Evolutionary conservation across 2,888 invertebrate species (phyloP).

Genomic region (Melinopterus prodromus): DNA sequence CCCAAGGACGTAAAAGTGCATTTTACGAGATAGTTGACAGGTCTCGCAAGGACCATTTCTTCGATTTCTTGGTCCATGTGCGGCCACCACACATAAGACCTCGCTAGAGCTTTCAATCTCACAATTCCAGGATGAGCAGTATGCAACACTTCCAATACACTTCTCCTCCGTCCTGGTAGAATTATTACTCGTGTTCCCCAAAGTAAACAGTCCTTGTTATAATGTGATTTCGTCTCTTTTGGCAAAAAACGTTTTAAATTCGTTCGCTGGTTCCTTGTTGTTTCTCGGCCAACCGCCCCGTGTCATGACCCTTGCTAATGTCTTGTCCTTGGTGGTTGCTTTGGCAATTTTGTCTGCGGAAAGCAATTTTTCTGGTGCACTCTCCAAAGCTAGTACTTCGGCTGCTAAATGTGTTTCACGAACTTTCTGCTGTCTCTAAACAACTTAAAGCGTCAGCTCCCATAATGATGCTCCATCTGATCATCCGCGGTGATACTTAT

Average conservation of each 20-base stretch:
- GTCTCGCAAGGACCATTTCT: background rate
- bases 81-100: slow-evolving; percentile 37
- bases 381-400: background rate
- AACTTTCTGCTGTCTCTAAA: slow-evolving; percentile 29
- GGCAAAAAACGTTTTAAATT: slow-evolving; percentile 11
- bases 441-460: slow-evolving; percentile 45
- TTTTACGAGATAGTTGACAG: background rate
- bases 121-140: slow-evolving; percentile 34
- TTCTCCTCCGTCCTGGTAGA: background rate
- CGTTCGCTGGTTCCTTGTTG: slow-evolving; percentile 13
- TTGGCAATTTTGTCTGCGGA: background rate
- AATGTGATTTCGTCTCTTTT: slow-evolving; percentile 19
- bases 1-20: background rate
- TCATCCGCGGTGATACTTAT: slow-evolving; percentile 41
- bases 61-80: slow-evolving; percentile 31
- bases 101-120: slow-evolving; percentile 36
- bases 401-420: background rate
- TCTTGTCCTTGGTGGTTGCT: slow-evolving; percentile 8
- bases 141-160: slow-evolving; percentile 31
- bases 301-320: slow-evolving; percentile 11
- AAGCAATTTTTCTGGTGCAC: background rate
- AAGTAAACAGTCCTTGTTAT: slow-evolving; percentile 18
- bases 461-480: slow-evolving; percentile 35
- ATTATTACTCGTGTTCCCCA: slow-evolving; percentile 27
- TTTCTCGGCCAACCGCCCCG: slow-evolving; percentile 4